These are phyloP conservation scores for Centropyge bicolor DNA, from an alignment of 2,797 vertebrate genomes.

Conservation along the genomic window DNA sequence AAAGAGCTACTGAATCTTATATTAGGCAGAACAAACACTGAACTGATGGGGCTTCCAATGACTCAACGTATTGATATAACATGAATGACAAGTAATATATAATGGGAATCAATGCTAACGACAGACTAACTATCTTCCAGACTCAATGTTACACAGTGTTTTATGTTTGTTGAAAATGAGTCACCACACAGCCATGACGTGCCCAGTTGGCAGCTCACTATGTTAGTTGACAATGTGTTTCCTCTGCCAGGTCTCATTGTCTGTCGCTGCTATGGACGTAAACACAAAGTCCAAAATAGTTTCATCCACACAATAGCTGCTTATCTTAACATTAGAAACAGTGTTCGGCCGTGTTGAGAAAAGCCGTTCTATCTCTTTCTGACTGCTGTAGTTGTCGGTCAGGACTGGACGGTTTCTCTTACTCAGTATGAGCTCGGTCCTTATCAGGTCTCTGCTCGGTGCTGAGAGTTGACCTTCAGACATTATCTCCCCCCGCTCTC, in stretches of 20 bases:
- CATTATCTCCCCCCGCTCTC: slow-evolving; percentile 64
- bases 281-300: not conserved
- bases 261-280: not conserved
- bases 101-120: too few species aligned
- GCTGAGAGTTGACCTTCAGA: slow-evolving; percentile 82
- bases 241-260: not conserved
- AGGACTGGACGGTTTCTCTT: slow-evolving; percentile 52
- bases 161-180: too few species aligned
- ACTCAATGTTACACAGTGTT: too few species aligned
- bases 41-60: too few species aligned
- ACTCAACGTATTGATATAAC: too few species aligned
- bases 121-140: too few species aligned
- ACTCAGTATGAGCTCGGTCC: slow-evolving; percentile 56
- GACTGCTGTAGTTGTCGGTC: slow-evolving; percentile 38
- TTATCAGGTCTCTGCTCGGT: slow-evolving; percentile 74
- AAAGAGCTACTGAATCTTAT: not conserved
- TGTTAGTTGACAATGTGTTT: not conserved
- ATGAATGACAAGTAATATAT: too few species aligned
- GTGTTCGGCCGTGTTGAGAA: slow-evolving; percentile 19
- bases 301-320: not conserved
- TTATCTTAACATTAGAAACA: slow-evolving; percentile 1
- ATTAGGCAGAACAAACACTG: too few species aligned
- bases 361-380: slow-evolving; percentile 11
- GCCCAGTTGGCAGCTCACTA: not conserved
- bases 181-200: not conserved